A percentile compares a stretch with the other conserved stretches of the same genome.
Conservation (phyloP, 2,797 vertebrate genomes). For the Leptatherina wallacei region DNA sequence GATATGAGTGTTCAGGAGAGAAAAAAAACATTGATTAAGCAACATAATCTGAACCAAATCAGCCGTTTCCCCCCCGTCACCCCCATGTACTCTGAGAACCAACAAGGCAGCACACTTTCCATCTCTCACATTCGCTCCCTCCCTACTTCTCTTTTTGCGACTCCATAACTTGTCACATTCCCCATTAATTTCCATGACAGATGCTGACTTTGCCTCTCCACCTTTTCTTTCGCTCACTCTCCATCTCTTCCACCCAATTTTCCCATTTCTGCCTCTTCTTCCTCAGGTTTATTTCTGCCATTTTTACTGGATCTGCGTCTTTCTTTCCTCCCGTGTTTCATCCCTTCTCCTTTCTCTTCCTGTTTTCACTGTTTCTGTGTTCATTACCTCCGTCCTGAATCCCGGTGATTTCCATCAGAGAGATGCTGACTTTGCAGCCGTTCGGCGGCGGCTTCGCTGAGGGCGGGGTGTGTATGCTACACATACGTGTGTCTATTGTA, state of each 20-base stretch:
- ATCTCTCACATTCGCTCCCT: slow-evolving; percentile 7
- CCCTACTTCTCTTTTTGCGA: slow-evolving; percentile 12
- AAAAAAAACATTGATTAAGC: slow-evolving; percentile 81
- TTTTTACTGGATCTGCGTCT: background rate
- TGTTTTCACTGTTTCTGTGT: slow-evolving; percentile 1
- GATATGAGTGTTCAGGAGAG: slow-evolving; percentile 78
- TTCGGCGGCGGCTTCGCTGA: background rate
- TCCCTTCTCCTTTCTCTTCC: background rate
- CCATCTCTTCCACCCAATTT: slow-evolving; percentile 1
- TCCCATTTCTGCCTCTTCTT: slow-evolving; percentile 15
- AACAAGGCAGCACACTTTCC: slow-evolving; percentile 56
- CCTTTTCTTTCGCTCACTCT: slow-evolving; percentile 20
- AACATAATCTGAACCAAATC: slow-evolving; percentile 88
- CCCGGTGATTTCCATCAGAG: slow-evolving; percentile 72
- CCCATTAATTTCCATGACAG: slow-evolving; percentile 52
- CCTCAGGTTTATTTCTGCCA: slow-evolving; percentile 23
- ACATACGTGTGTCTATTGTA: background rate
- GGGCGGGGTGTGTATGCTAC: background rate
- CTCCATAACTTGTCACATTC: slow-evolving; percentile 51
- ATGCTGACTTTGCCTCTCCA: slow-evolving; percentile 47
- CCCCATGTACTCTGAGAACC: slow-evolving; percentile 65
- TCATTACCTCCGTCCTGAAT: background rate
- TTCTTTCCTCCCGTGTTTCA: background rate
- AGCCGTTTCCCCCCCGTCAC: slow-evolving; percentile 66
- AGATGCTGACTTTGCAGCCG: slow-evolving; percentile 88